phyloP scores from a whole-genome alignment of 1,140 invertebrate genomes.

The Heliconius congener region DNA sequence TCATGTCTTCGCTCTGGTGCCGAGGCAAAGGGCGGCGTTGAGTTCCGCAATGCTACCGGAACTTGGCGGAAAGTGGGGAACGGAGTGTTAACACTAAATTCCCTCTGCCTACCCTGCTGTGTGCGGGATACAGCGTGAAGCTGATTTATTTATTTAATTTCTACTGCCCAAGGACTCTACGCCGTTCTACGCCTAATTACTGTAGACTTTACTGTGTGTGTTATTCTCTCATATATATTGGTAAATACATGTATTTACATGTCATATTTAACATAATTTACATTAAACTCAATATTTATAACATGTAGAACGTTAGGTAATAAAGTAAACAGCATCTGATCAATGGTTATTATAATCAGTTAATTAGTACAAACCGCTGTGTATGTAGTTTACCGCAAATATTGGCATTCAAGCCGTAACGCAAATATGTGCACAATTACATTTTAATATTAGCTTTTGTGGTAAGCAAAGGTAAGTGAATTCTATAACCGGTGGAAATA shows the following conservation, averaged over 20 bases:
- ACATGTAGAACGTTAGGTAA: conserved; percentile 1
- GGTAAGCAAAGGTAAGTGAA: not conserved
- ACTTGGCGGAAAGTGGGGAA: too few species aligned
- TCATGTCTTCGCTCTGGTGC: too few species aligned
- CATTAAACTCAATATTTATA: not conserved
- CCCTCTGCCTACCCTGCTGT: too few species aligned
- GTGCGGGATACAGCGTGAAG: too few species aligned
- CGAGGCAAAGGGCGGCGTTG: too few species aligned
- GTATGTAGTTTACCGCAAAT: conserved; percentile 2
- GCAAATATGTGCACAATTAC: not conserved
- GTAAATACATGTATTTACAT: not conserved
- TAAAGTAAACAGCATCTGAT: conserved; percentile 4
- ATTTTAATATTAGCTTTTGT: not conserved
- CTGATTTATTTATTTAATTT: too few species aligned
- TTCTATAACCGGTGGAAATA: not conserved
- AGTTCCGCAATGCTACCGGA: too few species aligned
- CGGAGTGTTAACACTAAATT: too few species aligned
- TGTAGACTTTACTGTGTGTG: not conserved
- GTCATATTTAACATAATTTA: not conserved
- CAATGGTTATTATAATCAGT: conserved; percentile 21
- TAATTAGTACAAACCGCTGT: conserved; percentile 22
- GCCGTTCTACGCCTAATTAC: too few species aligned
- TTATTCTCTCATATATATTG: not conserved
- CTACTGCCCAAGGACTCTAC: too few species aligned
- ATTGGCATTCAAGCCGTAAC: not conserved